A percentile compares a stretch with the other conserved stretches of the same genome.
Conservation (phyloP, 2,113 vertebrate genomes). For the Upupa epops region DNA sequence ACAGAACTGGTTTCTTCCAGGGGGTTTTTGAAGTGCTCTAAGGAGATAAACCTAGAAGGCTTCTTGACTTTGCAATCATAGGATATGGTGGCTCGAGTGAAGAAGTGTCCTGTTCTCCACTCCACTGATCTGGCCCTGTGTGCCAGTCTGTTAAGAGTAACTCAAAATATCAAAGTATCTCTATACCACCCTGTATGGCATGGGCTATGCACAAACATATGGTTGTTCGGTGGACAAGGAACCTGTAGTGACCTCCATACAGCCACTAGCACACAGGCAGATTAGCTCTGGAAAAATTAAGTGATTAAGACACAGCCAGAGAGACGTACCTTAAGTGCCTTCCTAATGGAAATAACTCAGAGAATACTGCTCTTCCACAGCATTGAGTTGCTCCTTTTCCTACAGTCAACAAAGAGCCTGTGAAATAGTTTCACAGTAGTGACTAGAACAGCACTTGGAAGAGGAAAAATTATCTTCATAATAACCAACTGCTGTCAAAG, state of each 20-base stretch:
- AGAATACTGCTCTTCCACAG: background rate
- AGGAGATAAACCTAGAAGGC: background rate
- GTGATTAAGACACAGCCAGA: background rate
- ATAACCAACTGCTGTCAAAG: background rate
- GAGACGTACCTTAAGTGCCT: background rate
- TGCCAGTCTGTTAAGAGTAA: background rate
- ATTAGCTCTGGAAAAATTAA: background rate
- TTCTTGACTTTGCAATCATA: background rate
- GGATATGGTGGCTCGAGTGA: background rate
- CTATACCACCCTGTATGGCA: background rate
- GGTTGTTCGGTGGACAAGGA: background rate
- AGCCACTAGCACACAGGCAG: background rate
- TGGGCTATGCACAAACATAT: fast-evolving
- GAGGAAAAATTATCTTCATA: background rate
- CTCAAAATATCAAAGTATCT: background rate
- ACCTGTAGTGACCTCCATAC: background rate
- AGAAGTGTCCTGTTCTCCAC: background rate
- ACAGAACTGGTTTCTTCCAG: background rate
- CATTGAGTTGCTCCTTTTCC: background rate
- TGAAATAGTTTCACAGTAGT: background rate
- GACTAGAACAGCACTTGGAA: background rate
- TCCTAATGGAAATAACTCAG: background rate
- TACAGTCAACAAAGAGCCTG: background rate
- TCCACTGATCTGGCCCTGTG: background rate
- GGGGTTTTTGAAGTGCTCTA: background rate